phyloP scores from a whole-genome alignment of 2,113 vertebrate genomes.

The Parotia lawesii region DNA sequence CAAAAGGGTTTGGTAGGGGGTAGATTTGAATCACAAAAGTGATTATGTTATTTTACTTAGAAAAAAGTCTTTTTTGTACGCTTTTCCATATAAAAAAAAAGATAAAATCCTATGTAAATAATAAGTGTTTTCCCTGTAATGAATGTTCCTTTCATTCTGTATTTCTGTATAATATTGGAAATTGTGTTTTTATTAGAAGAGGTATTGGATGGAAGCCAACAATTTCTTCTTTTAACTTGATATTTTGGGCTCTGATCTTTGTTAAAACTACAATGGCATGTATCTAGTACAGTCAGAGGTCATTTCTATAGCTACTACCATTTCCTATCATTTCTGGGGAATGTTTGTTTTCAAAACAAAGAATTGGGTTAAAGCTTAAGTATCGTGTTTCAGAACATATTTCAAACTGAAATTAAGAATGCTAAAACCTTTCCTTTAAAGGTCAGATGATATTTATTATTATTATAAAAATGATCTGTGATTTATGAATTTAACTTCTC shows the following conservation, averaged over 20 bases:
- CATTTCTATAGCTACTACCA: conserved; percentile 78
- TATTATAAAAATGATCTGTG: conserved; percentile 90
- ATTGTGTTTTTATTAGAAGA: conserved; percentile 89
- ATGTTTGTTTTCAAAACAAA: conserved; percentile 90
- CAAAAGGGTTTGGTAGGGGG: conserved; percentile 46
- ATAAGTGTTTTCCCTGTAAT: conserved; percentile 73
- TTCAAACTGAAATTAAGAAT: conserved; percentile 91
- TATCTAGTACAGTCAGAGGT: conserved; percentile 84
- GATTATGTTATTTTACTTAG: conserved; percentile 65
- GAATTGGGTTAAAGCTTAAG: conserved; percentile 83
- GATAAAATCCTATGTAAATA: conserved; percentile 78
- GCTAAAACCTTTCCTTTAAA: conserved; percentile 89
- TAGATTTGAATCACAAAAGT: conserved; percentile 60
- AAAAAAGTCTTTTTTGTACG: conserved; percentile 65
- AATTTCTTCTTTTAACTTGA: conserved; percentile 90
- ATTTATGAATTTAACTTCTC: conserved; percentile 98
- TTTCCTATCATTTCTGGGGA: conserved; percentile 77
- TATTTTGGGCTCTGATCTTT: conserved; percentile 83
- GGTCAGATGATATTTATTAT: conserved; percentile 95
- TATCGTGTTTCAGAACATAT: conserved; percentile 91
- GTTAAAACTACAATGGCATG: conserved; percentile 89
- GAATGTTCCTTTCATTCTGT: conserved; percentile 75
- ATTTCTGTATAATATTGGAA: conserved; percentile 75
- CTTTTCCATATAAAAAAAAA: conserved; percentile 67
- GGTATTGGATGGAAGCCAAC: conserved; percentile 87